Base-by-base conservation (phyloP, 2,797 vertebrate genomes). In the Monodelphis domestica region DNA sequence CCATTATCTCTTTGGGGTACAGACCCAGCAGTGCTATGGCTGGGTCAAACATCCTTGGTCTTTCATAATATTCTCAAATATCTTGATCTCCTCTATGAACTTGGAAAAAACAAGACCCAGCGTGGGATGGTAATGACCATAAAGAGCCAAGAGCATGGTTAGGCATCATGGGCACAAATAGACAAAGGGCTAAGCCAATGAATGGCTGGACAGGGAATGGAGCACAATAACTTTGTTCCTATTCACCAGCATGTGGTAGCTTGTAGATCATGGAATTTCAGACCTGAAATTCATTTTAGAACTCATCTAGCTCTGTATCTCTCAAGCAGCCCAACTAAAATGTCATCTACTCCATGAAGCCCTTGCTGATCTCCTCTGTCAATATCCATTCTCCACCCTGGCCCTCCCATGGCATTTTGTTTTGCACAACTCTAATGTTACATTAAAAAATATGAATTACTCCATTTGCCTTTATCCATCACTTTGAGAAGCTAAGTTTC, bases 271-370 rank as follows among this genome's bases (percentile, higher is more conserved):
- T 15, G 7, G 26, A 38, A 26, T 1, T 0, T 90, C 10, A 53
- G 54, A 45, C 45, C 4, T 11, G 10, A 26, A 54, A 54, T 30
- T 5, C 38, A 45, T 11, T 12, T 4, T n/a, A 59, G 84, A 0
- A 0, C 0, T 51, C 12, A 0, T 12, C 5, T 14, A 12, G 57
- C 56, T 45, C 88, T 53, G n/a, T 15, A 78, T 78, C 15, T 78
- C 17, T 78, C 63, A 78, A 78, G n/a, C 7, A 45, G 9, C n/a
- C n/a, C 63, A 78, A 24, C 7, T 63, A 78, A 78, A 78, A 78
- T 38, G 38, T 2, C 63, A 38, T 38, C 63, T 78, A 78, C 5
- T 38, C n/a, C n/a, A 45, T 24, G 63, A 78, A 38, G 17, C 63
- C n/a, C n/a, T 78, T 63, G 78, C 17, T 24, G 7, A 78, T 24